Evolutionary conservation across 2,888 invertebrate species (phyloP).

Genomic region (Osedax fenrisi): DNA sequence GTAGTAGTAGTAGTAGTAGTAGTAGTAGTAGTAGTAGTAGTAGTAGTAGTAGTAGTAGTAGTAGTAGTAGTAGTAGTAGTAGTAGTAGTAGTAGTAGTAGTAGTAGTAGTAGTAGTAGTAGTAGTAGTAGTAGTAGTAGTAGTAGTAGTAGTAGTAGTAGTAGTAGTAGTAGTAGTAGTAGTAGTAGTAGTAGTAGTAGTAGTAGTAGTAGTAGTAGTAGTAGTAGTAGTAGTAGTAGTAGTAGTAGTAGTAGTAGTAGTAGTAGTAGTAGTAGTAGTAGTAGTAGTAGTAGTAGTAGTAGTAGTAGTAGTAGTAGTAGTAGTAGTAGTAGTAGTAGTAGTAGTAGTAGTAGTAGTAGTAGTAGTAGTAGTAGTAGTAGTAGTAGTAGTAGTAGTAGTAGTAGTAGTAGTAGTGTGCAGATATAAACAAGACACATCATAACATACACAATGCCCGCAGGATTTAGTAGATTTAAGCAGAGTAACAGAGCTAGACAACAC

Average conservation of each 20-base stretch:
- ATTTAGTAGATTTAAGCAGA: conserved; percentile 71
- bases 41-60: conserved; percentile 20
- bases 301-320: conserved; percentile 27
- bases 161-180: conserved; percentile 23
- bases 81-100: conserved; percentile 21
- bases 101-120: conserved; percentile 23
- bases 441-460: too few species aligned
- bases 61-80: conserved; percentile 20
- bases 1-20: conserved; percentile 22
- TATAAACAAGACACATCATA: too few species aligned
- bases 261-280: conserved; percentile 21
- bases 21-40: conserved; percentile 21
- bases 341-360: conserved; percentile 25
- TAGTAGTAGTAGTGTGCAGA: conserved; percentile 17
- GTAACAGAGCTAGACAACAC: conserved; percentile 64
- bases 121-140: conserved; percentile 23
- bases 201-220: conserved; percentile 23
- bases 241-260: conserved; percentile 20
- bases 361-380: conserved; percentile 26
- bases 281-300: conserved; percentile 23
- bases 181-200: conserved; percentile 23
- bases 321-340: conserved; percentile 25
- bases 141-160: conserved; percentile 23
- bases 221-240: conserved; percentile 21
- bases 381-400: conserved; percentile 26